Conservation (phyloP, 1,140 invertebrate species). For the Acromyrmex charruanus region DNA sequence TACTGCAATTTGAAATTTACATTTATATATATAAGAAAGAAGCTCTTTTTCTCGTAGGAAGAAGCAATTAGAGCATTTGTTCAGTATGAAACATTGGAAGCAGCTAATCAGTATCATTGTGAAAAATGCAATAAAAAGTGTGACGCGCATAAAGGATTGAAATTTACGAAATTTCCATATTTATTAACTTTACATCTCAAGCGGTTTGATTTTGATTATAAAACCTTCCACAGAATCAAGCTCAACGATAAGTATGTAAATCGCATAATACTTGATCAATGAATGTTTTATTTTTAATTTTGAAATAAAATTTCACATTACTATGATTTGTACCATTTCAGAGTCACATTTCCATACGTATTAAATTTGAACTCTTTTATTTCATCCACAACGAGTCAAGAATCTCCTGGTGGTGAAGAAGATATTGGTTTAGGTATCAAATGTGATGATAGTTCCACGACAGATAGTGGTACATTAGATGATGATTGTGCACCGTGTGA, state of each 20-base stretch:
- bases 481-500: conserved; percentile 88
- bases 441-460: conserved; percentile 90
- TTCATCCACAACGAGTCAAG: conserved; percentile 81
- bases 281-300: neutral
- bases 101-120: conserved; percentile 96
- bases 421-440: conserved; percentile 84
- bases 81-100: conserved; percentile 94
- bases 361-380: conserved; percentile 94
- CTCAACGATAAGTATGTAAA: conserved; percentile 94
- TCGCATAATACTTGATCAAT: neutral
- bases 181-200: conserved; percentile 95
- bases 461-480: conserved; percentile 90
- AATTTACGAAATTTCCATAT: conserved; percentile 96
- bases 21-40: neutral
- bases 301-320: neutral
- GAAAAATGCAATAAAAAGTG: conserved; percentile 96
- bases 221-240: conserved; percentile 95
- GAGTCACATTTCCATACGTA: conserved; percentile 94
- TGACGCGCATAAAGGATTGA: conserved; percentile 96
- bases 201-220: conserved; percentile 97
- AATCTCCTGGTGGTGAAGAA: conserved; percentile 84
- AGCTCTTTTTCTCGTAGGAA: conserved; percentile 87
- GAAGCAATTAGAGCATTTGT: conserved; percentile 95
- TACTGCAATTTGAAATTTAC: conserved; percentile 3
- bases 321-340: conserved; percentile 79